phyloP scores from a whole-genome alignment of 64 coral and sea anemone species.

The Catalaphyllia jardinei region DNA sequence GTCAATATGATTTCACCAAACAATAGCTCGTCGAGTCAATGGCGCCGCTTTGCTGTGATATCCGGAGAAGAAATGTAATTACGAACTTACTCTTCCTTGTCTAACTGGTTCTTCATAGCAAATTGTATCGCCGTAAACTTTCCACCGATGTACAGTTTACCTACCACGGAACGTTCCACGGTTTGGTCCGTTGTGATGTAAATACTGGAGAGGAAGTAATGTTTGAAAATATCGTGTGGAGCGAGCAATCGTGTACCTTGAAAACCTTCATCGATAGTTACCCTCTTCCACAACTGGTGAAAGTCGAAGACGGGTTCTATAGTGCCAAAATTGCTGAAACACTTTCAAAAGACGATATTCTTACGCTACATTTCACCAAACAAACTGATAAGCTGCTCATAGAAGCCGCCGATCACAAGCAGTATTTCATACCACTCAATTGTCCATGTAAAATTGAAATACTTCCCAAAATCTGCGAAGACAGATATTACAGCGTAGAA shows the following conservation, averaged over 20 bases:
- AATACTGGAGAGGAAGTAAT: neutral
- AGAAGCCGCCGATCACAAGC: neutral
- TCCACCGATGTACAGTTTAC: too few relatives aligned
- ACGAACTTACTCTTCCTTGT: too few relatives aligned
- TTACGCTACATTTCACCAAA: conserved; percentile 17
- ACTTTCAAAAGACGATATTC: conserved; percentile 17
- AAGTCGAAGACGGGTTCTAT: conserved; percentile 15
- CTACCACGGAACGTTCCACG: too few relatives aligned
- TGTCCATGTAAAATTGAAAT: conserved; percentile 16
- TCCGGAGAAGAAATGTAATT: too few relatives aligned
- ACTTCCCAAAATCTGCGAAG: conserved; percentile 7
- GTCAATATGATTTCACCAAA: too few relatives aligned
- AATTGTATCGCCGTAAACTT: too few relatives aligned
- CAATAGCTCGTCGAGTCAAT: too few relatives aligned
- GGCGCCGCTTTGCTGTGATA: too few relatives aligned
- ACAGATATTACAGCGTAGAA: conserved; percentile 36
- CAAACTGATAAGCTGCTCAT: conserved; percentile 3
- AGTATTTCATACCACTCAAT: neutral
- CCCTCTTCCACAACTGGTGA: neutral
- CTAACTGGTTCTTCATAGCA: too few relatives aligned
- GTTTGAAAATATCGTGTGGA: conserved; percentile 8
- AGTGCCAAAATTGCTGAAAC: neutral
- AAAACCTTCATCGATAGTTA: neutral
- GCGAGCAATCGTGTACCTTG: neutral
- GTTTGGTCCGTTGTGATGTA: too few relatives aligned